Evolutionary conservation across 2,113 vertebrate genomes (phyloP).

Genomic region (Aldabrachelys gigantea): DNA sequence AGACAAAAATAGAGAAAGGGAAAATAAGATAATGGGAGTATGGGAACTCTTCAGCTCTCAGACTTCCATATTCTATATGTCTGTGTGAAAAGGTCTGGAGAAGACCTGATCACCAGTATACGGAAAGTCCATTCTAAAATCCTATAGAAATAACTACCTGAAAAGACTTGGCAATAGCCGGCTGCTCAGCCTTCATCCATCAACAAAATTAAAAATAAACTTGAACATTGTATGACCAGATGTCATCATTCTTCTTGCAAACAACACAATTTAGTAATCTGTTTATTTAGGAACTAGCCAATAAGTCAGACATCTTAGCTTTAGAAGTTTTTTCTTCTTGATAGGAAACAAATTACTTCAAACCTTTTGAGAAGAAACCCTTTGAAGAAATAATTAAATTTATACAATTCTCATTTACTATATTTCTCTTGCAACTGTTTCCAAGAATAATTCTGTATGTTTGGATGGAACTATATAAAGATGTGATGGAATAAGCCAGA

Average conservation of each 20-base stretch:
- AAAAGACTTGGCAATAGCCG: not conserved
- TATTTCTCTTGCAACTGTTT: not conserved
- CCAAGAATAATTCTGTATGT: not conserved
- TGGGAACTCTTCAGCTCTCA: not conserved
- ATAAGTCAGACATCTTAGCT: not conserved
- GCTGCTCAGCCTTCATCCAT: not conserved
- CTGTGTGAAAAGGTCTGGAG: not conserved
- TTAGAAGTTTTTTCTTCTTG: not conserved
- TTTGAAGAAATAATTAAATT: not conserved
- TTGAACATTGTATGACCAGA: not conserved
- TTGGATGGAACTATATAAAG: not conserved
- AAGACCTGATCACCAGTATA: not conserved
- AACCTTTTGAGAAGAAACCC: not conserved
- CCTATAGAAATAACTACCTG: not conserved
- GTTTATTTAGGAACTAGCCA: not conserved
- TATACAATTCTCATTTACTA: not conserved
- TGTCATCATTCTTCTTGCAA: not conserved
- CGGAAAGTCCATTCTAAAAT: not conserved
- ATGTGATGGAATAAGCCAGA: not conserved
- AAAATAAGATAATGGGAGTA: not conserved
- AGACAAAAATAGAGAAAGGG: not conserved
- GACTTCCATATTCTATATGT: not conserved
- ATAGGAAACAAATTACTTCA: not conserved
- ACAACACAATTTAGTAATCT: not conserved
- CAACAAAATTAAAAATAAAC: not conserved